phyloP scores from a whole-genome alignment of 1,140 invertebrate genomes.

The Drosophila lowei region DNA sequence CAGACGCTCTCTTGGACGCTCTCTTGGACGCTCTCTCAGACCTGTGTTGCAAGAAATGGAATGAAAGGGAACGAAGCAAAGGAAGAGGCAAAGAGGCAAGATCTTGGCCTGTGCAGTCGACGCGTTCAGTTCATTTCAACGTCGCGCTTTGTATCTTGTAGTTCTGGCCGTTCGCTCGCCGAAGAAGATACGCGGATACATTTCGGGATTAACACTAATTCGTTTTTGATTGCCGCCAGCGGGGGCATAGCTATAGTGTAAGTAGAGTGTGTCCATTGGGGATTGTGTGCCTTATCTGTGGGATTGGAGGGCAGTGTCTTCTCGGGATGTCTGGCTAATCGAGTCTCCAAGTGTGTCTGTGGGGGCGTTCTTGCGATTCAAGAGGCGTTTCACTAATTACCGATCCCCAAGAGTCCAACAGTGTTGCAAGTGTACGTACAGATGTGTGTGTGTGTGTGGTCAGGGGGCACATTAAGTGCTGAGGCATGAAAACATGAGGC shows the following conservation, averaged over 20 bases:
- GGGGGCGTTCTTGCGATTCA: slow-evolving; percentile 59
- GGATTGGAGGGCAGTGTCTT: slow-evolving; percentile 10
- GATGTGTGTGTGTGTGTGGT: slow-evolving; percentile 13
- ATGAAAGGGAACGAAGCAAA: slow-evolving; percentile 1
- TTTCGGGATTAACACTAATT: slow-evolving; percentile 71
- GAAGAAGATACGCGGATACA: slow-evolving; percentile 30
- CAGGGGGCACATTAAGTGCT: background rate
- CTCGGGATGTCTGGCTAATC: slow-evolving; percentile 3
- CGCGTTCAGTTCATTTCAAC: slow-evolving; percentile 54
- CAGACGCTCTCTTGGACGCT: slow-evolving; percentile 1
- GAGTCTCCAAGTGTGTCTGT: slow-evolving; percentile 19
- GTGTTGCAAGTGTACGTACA: slow-evolving; percentile 16
- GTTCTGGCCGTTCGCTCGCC: slow-evolving; percentile 35
- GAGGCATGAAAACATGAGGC: slow-evolving; percentile 27
- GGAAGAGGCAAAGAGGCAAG: too few species aligned
- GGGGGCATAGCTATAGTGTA: slow-evolving; percentile 38
- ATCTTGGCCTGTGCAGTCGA: too few species aligned
- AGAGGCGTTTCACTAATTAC: slow-evolving; percentile 60
- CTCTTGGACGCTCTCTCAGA: slow-evolving; percentile 45
- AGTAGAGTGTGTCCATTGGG: slow-evolving; percentile 52
- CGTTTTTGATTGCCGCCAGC: slow-evolving; percentile 65
- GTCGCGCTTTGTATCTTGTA: slow-evolving; percentile 64
- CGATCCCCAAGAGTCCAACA: slow-evolving; percentile 24
- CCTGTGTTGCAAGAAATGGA: slow-evolving; percentile 26
- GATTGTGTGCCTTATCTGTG: slow-evolving; percentile 12